Base-by-base conservation (phyloP, 2,888 invertebrate species). In the Willowsia nigromaculata region DNA sequence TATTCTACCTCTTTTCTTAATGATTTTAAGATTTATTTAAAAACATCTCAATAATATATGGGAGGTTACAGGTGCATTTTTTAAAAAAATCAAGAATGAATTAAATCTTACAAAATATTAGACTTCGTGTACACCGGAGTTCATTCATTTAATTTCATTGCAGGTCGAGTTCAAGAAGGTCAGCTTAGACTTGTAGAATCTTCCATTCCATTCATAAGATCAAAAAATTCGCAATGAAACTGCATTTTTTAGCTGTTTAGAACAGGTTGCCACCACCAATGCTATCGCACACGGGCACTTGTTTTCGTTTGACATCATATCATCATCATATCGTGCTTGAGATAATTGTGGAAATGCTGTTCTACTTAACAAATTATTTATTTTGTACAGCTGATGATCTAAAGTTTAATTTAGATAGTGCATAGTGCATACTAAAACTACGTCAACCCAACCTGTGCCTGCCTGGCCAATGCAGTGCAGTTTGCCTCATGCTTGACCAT, bases 401-500 rank as follows among this genome's bases (percentile, higher is more conserved):
- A 40, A 40, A 59, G 40, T 71, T 37, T 40, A 47, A 74, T 22
- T 74, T 47, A 25, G 22, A 25, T 74, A 62, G 5, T 62, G 62
- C 62, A 62, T 5, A 15, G 30, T 30, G 50, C 18, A 53, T 18
- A 53, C 15, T 13, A 13, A n/a, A n/a, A 13, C 6, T 47, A 47
- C 15, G 15, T 47, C 47, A 47, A 47, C 47, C 2, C 13, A 47
- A 47, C 50, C 50, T 53, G n/a, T n/a, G 50, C 18, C 18, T 53
- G 4, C 5, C 18, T 53, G 4, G 2, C 50, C 43, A 25, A 37
- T 37, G 18, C 68, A 15, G 5, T 68, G 13, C 25, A 13, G 13
- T 1, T 30, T 15, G 9, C 18, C 30, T 78, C 22, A 13, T 9
- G 25, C 59, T 30, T 86, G 86, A 86, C 86, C 86, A 71, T 86